Base-by-base conservation (phyloP, 2,797 vertebrate genomes). In the Amazonetta brasiliensis region DNA sequence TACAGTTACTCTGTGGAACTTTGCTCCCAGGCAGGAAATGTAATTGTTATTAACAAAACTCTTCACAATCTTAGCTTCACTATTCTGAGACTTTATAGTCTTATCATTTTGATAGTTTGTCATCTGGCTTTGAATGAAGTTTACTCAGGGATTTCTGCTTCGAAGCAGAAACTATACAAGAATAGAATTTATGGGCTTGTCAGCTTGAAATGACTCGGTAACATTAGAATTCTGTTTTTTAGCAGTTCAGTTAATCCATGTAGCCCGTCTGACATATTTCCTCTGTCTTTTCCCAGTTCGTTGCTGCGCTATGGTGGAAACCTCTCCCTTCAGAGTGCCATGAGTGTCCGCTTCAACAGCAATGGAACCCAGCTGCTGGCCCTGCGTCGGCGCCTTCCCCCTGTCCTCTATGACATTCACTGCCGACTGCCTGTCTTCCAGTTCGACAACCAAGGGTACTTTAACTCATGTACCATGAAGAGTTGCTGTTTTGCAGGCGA, bases 381-480 rank as follows among this genome's bases (percentile, higher is more conserved):
- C 0, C 97, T 99, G 97, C 98, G 99, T 0, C 98, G 99, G 35
- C 99, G 99, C 73, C 98, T 99, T 77, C 99, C 99, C 3, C 99
- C 99, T 0, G 99, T 99, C 74, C 98, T 99, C 71, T 99, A 99
- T 21, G 99, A 99, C 97, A 99, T 99, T 84, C 99, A 99, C 98
- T 99, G 99, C 11, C 99, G 99, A 8, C 98, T 99, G 96, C 99
- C 99, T 21, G 99, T 99, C 97, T 99, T 99, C 98, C 99, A 99
- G 98, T 99, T 99, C 20, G 99, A 99, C 98, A 99, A 99, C 98
- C 99, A 99, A 95, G 99, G 99, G 13, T 99, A 99, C 98, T 99
- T 99, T 98, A 99, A 99, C 97, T 99, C 99, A 22, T 99, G 99
- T 91, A 99, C 99, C 88, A 99, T 99, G 99, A 99, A 99, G 96